These are phyloP conservation scores for Alviniconcha marisindica DNA, from an alignment of 1,140 invertebrate genomes.

Conservation along the genomic window DNA sequence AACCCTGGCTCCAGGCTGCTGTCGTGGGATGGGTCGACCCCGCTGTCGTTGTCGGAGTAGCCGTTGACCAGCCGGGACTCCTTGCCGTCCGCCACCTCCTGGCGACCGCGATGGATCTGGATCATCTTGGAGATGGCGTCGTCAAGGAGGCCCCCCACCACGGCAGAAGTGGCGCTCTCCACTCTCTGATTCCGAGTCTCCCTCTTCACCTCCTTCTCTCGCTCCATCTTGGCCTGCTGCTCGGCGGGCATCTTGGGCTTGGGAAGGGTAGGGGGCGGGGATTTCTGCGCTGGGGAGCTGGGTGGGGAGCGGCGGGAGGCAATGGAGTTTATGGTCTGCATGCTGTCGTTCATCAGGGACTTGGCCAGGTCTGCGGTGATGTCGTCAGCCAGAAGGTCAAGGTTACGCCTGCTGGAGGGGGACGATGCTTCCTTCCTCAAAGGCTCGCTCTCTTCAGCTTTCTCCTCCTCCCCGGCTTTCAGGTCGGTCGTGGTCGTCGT, in stretches of 20 bases:
- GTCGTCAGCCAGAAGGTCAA: constrained; percentile 52
- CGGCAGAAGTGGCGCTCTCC: constrained; percentile 48
- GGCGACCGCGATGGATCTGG: constrained; percentile 55
- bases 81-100: neutral
- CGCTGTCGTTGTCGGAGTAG: constrained; percentile 28
- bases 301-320: constrained; percentile 46
- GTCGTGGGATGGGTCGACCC: constrained; percentile 38
- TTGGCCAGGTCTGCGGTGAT: constrained; percentile 63
- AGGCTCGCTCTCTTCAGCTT: constrained; percentile 3
- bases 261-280: constrained; percentile 27
- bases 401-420: neutral
- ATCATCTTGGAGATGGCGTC: constrained; percentile 71
- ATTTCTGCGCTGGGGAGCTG: constrained; percentile 49
- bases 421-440: too few species aligned
- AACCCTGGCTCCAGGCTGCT: constrained; percentile 36
- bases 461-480: constrained; percentile 43
- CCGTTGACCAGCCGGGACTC: constrained; percentile 17
- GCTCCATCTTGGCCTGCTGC: neutral
- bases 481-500: too few species aligned
- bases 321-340: constrained; percentile 57
- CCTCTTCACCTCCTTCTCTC: neutral
- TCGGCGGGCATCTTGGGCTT: constrained; percentile 12
- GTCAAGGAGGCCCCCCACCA: constrained; percentile 62
- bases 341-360: constrained; percentile 60
- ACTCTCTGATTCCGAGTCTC: constrained; percentile 32